A percentile compares a stretch with the other conserved stretches of the same genome.
Conservation (phyloP, 2,113 vertebrate species). For the Rynchops niger region DNA sequence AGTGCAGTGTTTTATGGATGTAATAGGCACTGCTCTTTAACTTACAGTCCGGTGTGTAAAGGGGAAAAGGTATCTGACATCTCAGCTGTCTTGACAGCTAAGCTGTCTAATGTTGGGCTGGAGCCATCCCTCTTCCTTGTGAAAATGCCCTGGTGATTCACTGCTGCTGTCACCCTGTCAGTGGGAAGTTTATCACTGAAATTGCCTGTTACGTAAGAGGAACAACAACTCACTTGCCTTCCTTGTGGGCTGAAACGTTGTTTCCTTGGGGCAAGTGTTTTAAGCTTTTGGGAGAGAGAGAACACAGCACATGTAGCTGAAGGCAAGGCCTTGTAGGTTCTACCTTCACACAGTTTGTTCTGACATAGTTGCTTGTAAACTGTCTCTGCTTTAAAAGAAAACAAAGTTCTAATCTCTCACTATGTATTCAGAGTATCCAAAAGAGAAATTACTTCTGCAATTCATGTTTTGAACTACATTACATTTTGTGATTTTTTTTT, state of each 20-base stretch:
- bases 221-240: neutral
- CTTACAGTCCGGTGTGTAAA: neutral
- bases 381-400: neutral
- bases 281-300: neutral
- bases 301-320: rapidly evolving
- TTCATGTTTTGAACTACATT: neutral
- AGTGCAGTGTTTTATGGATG: neutral
- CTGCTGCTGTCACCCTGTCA: neutral
- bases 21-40: neutral
- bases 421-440: neutral
- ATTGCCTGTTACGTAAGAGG: neutral
- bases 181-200: neutral
- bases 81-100: neutral
- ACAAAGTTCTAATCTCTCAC: neutral
- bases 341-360: neutral
- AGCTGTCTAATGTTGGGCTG: neutral
- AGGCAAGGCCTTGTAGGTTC: neutral
- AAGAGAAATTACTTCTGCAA: neutral
- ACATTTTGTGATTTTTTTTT: neutral
- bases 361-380: neutral
- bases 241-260: neutral
- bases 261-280: neutral
- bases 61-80: neutral
- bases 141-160: neutral
- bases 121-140: neutral